These are phyloP conservation scores for Drosophila ohnishii DNA, from an alignment of 1,140 invertebrate genomes.

Conservation along the genomic window DNA sequence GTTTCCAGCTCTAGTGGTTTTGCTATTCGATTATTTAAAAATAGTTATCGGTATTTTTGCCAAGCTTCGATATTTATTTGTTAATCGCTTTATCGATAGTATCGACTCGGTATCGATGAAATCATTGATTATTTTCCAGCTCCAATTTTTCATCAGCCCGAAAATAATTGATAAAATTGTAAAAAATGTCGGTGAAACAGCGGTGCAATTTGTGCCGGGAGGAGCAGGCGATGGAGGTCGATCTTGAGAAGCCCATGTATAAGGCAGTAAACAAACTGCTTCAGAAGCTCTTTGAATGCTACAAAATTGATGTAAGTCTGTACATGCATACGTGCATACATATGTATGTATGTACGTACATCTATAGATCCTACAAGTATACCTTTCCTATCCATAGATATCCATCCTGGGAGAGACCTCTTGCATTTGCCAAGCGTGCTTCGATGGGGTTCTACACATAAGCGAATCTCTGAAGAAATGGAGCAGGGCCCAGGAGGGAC, in stretches of 20 bases:
- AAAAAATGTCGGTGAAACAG: background rate
- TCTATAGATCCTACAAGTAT: background rate
- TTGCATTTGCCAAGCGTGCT: constrained; percentile 15
- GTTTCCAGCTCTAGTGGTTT: too few relatives aligned
- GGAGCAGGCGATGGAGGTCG: background rate
- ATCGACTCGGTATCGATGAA: constrained; percentile 3
- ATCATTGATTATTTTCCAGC: constrained; percentile 22
- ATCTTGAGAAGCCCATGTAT: constrained; percentile 11
- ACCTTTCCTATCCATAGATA: background rate
- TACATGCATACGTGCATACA: background rate
- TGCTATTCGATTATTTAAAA: background rate
- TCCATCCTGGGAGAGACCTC: constrained; percentile 6
- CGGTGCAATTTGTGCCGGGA: constrained; percentile 27
- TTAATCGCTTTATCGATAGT: constrained; percentile 11
- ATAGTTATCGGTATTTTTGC: background rate
- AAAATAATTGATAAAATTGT: background rate
- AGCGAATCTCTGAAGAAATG: constrained; percentile 14
- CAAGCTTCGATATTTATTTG: background rate
- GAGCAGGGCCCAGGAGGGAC: constrained; percentile 1
- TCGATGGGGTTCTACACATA: background rate
- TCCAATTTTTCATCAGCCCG: background rate
- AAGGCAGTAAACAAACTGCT: constrained; percentile 24
- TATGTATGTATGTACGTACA: background rate
- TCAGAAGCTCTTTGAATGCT: constrained; percentile 26
- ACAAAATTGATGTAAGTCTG: constrained; percentile 38